Evolutionary conservation across 2,113 vertebrate species (phyloP).

Genomic region (Chloropsis hardwickii): DNA sequence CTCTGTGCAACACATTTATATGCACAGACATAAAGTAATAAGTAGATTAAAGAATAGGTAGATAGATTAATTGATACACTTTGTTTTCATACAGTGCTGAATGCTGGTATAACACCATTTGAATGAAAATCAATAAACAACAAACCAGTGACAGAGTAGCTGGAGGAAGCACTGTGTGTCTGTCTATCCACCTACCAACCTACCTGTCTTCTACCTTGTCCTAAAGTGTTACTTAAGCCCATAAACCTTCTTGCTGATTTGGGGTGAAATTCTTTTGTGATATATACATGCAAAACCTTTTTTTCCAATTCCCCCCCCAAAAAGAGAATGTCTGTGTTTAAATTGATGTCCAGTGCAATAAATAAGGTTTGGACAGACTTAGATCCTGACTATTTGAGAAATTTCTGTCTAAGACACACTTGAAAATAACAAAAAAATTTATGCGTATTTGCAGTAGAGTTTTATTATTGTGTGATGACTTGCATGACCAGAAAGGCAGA

Average conservation of each 20-base stretch:
- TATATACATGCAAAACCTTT: neutral
- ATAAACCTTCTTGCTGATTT: neutral
- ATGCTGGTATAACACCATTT: neutral
- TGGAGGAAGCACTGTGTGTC: neutral
- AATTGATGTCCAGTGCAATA: neutral
- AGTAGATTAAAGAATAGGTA: neutral
- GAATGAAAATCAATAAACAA: neutral
- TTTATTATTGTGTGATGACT: neutral
- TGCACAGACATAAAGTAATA: neutral
- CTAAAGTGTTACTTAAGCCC: neutral
- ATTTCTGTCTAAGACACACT: neutral
- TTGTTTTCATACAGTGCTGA: neutral
- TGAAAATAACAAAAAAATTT: neutral
- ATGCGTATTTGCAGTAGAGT: neutral
- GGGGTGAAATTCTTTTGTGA: neutral
- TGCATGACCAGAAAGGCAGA: neutral
- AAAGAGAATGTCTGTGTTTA: neutral
- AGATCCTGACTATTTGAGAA: neutral
- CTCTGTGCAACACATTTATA: neutral
- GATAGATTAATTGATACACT: neutral
- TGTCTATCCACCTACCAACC: neutral
- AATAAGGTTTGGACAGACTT: neutral
- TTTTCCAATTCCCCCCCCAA: accelerated
- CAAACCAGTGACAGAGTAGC: neutral
- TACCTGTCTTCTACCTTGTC: neutral